phyloP scores from a whole-genome alignment of 2,113 vertebrate genomes.

The Hemibagrus wyckioides region DNA sequence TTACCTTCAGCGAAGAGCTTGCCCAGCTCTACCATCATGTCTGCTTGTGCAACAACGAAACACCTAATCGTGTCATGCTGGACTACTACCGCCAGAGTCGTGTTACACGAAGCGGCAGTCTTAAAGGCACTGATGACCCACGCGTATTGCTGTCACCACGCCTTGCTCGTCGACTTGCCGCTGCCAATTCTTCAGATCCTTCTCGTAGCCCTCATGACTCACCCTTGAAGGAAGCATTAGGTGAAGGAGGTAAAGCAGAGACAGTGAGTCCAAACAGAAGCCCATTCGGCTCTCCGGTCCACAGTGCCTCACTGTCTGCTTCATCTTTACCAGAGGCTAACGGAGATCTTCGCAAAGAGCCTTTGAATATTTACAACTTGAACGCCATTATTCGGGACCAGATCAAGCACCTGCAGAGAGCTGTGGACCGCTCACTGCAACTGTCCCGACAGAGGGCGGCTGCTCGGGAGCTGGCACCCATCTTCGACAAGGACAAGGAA shows the following conservation, averaged over 20 bases:
- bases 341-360: constrained; percentile 92
- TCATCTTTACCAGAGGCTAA: constrained; percentile 81
- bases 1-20: constrained; percentile 95
- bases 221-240: constrained; percentile 75
- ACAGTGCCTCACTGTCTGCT: constrained; percentile 80
- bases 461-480: constrained; percentile 86
- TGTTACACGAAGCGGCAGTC: constrained; percentile 86
- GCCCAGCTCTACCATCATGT: constrained; percentile 98
- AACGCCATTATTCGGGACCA: constrained; percentile 98
- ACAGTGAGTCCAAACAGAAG: constrained; percentile 82
- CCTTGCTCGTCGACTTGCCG: constrained; percentile 82
- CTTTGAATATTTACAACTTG: constrained; percentile 98
- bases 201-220: constrained; percentile 79
- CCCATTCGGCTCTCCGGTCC: constrained; percentile 77
- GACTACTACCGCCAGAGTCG: constrained; percentile 97
- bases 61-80: constrained; percentile 95
- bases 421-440: constrained; percentile 92
- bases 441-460: constrained; percentile 92
- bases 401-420: constrained; percentile 96
- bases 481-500: constrained; percentile 97
- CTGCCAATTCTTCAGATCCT: constrained; percentile 73
- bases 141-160: constrained; percentile 89
- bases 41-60: constrained; percentile 97
- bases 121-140: constrained; percentile 90
- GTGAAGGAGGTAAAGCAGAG: constrained; percentile 60